Evolutionary conservation across 2,797 vertebrate species (phyloP).

Genomic region (Nannoperca obscura): DNA sequence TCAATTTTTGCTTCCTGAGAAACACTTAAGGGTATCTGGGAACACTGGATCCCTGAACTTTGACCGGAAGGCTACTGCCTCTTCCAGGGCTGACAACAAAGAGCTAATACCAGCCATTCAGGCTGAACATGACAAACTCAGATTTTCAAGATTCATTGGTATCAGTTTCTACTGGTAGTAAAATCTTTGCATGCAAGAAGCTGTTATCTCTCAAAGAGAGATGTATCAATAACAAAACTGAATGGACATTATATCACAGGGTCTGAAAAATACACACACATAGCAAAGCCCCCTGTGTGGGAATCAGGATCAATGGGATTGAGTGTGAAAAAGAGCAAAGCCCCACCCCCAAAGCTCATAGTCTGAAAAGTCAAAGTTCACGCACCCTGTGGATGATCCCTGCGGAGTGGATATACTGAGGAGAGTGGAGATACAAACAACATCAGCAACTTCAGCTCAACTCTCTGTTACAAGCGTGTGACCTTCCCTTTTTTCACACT

Average conservation of each 20-base stretch:
- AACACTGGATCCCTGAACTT: background rate
- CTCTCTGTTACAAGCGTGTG: background rate
- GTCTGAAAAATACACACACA: conserved; percentile 8
- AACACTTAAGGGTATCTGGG: background rate
- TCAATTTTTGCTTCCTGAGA: background rate
- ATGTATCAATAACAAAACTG: background rate
- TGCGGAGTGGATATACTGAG: conserved; percentile 96
- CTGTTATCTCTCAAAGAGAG: background rate
- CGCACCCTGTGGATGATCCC: conserved; percentile 98
- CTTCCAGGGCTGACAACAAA: background rate
- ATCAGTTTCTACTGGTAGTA: background rate
- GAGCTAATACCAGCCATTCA: background rate
- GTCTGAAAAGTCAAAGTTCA: conserved; percentile 77
- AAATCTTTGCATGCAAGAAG: background rate
- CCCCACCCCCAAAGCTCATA: conserved; percentile 65
- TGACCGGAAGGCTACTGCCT: background rate
- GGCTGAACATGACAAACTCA: background rate
- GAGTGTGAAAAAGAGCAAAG: conserved; percentile 67
- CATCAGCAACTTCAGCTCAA: conserved; percentile 16
- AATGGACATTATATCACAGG: background rate
- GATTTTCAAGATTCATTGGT: background rate
- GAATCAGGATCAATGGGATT: conserved; percentile 70
- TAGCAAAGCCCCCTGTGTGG: conserved; percentile 49
- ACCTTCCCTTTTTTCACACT: too few relatives aligned
- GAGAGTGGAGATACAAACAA: conserved; percentile 48